Evolutionary conservation across 1,140 invertebrate genomes (phyloP), one percentile per base, ranked within the genome.

Genomic region (Caenorhabditis tropicalis): DNA sequence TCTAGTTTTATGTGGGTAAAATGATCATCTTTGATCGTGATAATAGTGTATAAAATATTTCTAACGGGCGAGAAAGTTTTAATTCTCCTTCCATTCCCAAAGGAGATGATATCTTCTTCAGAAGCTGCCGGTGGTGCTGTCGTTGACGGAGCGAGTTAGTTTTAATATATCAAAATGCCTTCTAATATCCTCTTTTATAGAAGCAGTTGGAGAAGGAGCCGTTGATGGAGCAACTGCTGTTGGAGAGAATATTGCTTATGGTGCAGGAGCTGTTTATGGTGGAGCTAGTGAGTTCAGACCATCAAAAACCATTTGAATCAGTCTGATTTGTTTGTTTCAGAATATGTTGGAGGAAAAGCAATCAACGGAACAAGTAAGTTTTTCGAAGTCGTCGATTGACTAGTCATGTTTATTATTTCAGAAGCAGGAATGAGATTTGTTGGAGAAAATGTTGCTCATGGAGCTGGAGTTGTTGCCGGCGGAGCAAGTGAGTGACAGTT

Each of bases 171-270:
- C 0, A 31, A 27, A 29, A 31, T 60, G 10, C 27, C 19, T n/a
- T n/a, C n/a, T n/a, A n/a, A n/a, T n/a, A n/a, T n/a, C n/a, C n/a
- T n/a, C n/a, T n/a, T n/a, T n/a, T n/a, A n/a, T n/a, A n/a, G n/a
- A n/a, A n/a, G n/a, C n/a, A n/a, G n/a, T n/a, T n/a, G n/a, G n/a
- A n/a, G n/a, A n/a, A n/a, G 43, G 49, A 39, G 79, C 56, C 7
- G 81, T 82, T 24, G 70, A 65, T 39, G 79, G 79, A 80, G 60
- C 60, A 7, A 51, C 12, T n/a, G 48, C 16, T 16, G 48, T 65
- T 24, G 83, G 83, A 29, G 39, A 84, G 15, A 58, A 65, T 56
- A 74, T 81, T 39, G 83, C 82, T 33, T 53, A 83, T 48, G 82
- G 27, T 33, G 82, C 58, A 24, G 58, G 24, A 70, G 60, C 36